phyloP scores from a whole-genome alignment of 2,797 vertebrate species.

The Dendrocincla tyrannina region DNA sequence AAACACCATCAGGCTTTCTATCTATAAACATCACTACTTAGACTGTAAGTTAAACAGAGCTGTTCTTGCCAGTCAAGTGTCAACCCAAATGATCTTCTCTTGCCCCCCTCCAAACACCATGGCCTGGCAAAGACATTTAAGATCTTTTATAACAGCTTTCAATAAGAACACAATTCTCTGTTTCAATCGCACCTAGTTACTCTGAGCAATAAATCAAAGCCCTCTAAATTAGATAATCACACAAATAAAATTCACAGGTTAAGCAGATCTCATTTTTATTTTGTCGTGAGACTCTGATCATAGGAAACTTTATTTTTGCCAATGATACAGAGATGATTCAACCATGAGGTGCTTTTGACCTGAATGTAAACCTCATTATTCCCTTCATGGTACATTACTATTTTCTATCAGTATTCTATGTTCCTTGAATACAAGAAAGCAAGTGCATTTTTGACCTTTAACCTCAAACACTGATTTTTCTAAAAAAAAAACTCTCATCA shows the following conservation, averaged over 20 bases:
- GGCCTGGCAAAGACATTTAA: background rate
- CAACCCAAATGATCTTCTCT: background rate
- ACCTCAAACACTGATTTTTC: background rate
- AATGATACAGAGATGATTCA: background rate
- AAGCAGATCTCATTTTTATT: background rate
- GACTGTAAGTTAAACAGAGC: background rate
- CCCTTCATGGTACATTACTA: background rate
- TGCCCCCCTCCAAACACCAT: background rate
- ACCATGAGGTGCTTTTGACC: background rate
- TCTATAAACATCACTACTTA: background rate
- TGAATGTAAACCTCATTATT: background rate
- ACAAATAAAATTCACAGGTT: background rate
- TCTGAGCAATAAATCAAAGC: background rate
- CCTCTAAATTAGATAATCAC: background rate
- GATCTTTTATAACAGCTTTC: background rate
- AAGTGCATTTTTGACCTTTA: background rate
- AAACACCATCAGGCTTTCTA: background rate
- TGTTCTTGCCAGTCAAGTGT: background rate
- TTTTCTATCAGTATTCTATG: background rate
- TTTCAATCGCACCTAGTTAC: background rate
- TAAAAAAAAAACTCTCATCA: background rate
- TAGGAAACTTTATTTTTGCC: background rate
- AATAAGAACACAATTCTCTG: background rate
- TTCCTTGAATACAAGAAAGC: background rate
- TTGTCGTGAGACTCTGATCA: background rate